Evolutionary conservation across 2,888 invertebrate species (phyloP).

Genomic region (Sesia bembeciformis): DNA sequence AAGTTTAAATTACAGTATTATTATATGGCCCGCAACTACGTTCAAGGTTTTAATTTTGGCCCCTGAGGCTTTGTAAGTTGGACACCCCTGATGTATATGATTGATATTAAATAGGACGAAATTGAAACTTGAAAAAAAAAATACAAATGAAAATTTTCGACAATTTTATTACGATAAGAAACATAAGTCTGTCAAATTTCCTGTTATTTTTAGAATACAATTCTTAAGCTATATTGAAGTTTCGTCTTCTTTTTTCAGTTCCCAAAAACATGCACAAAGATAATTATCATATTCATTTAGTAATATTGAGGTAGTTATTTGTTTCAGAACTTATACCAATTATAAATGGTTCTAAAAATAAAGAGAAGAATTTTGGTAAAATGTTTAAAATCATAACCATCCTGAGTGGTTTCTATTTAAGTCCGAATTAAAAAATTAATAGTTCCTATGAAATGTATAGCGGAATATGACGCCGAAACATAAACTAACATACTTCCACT

Average conservation of each 20-base stretch:
- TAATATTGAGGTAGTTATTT: conserved; percentile 75
- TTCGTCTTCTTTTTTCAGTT: conserved; percentile 57
- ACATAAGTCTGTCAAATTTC: conserved; percentile 70
- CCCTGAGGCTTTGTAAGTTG: too few species aligned
- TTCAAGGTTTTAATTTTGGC: too few species aligned
- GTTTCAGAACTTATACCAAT: conserved; percentile 74
- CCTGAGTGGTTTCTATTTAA: too few species aligned
- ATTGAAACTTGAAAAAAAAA: conserved; percentile 7
- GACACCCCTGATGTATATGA: too few species aligned
- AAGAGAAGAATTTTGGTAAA: conserved; percentile 49
- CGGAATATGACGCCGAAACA: too few species aligned
- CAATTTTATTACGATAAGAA: conserved; percentile 49
- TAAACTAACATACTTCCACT: too few species aligned
- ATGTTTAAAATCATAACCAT: conserved; percentile 17
- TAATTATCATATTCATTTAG: conserved; percentile 72
- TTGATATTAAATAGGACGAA: too few species aligned
- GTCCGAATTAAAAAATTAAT: too few species aligned
- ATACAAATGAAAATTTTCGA: conserved; percentile 36
- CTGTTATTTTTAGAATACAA: conserved; percentile 65
- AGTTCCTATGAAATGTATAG: too few species aligned
- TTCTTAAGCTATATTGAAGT: conserved; percentile 66
- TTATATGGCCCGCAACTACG: too few species aligned
- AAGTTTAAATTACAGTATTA: too few species aligned
- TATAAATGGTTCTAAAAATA: conserved; percentile 67
- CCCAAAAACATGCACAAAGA: conserved; percentile 72